A percentile compares a stretch with the other conserved stretches of the same genome.
Evolutionary conservation across 2,888 invertebrate species (phyloP).

Genomic region (Linnaemya vulpina): DNA sequence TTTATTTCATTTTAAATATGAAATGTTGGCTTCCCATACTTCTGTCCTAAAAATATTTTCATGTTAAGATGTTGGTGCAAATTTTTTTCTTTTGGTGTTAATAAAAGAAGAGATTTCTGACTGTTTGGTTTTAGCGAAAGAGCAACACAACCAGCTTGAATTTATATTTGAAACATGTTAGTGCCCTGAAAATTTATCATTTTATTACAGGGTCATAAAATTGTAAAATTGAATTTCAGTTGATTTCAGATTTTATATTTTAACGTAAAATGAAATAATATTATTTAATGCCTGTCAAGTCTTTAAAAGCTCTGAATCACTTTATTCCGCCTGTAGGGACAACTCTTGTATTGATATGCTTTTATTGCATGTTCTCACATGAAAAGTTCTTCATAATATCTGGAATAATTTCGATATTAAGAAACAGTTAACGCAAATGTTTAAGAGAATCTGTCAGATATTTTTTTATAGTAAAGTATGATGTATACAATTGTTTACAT

Average conservation of each 20-base stretch:
- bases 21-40: slow-evolving; percentile 21
- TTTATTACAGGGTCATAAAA: background rate
- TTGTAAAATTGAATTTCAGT: slow-evolving; percentile 1
- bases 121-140: background rate
- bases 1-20: slow-evolving; percentile 42
- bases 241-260: background rate
- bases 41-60: background rate
- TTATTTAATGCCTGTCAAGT: too few relatives aligned
- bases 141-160: background rate
- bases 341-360: too few relatives aligned
- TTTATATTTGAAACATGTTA: background rate
- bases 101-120: background rate
- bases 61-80: background rate
- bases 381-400: too few relatives aligned
- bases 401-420: too few relatives aligned
- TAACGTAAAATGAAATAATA: too few relatives aligned
- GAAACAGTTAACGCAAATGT: too few relatives aligned
- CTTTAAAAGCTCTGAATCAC: too few relatives aligned
- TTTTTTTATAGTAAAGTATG: too few relatives aligned
- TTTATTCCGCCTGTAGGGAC: too few relatives aligned
- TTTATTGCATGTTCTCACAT: too few relatives aligned
- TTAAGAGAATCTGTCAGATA: too few relatives aligned
- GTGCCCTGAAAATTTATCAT: background rate
- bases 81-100: background rate
- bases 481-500: too few relatives aligned